A percentile compares a stretch with the other conserved stretches of the same genome.
Evolutionary conservation across 2,888 invertebrate genomes (phyloP).

Genomic region (Gortyna flavago): DNA sequence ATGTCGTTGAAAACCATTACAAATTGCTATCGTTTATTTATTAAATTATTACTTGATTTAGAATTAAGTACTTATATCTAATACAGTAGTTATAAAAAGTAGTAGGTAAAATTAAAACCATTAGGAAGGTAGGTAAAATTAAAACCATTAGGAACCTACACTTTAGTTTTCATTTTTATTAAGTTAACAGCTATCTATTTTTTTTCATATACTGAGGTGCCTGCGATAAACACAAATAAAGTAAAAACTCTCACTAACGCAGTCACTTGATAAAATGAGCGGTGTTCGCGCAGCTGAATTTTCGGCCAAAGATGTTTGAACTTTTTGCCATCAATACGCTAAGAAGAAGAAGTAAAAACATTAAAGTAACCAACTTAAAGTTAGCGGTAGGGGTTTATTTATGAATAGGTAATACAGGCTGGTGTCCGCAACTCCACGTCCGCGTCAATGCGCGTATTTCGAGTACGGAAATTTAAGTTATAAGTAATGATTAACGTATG

Average conservation of each 20-base stretch:
- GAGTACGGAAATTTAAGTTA: background rate
- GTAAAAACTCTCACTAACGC: background rate
- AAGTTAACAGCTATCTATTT: background rate
- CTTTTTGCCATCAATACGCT: background rate
- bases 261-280: background rate
- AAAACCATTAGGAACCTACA: too few relatives aligned
- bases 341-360: background rate
- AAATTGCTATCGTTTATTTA: slow-evolving; percentile 4
- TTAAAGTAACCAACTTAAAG: background rate
- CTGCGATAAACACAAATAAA: background rate
- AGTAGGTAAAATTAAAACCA: background rate
- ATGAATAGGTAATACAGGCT: too few relatives aligned
- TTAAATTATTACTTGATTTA: background rate
- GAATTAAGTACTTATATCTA: background rate
- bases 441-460: too few relatives aligned
- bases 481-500: background rate
- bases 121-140: background rate
- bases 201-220: background rate
- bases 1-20: background rate
- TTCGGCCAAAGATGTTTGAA: background rate
- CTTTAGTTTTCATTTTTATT: slow-evolving; percentile 9
- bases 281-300: background rate
- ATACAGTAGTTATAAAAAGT: background rate
- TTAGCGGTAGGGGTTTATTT: background rate
- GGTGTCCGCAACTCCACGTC: too few relatives aligned